Evolutionary conservation across 2,797 vertebrate species (phyloP), one percentile per base, ranked within the genome.

Genomic region (Cirrhinus molitorella): DNA sequence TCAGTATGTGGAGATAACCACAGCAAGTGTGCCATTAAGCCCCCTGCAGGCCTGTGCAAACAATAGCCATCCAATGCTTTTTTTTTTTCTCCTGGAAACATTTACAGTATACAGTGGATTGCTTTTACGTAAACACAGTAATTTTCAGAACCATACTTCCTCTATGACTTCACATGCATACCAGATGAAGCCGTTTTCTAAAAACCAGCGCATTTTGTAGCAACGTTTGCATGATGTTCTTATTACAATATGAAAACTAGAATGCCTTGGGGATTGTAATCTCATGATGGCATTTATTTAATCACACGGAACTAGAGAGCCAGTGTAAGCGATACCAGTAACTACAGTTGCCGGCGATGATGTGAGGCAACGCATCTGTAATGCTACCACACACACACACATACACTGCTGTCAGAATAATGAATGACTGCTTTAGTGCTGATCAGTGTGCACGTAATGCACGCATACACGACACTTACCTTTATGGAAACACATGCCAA

Each of bases 1-100:
- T 83, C 85, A 88, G 63, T 78, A 82, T 81, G 83, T 82, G 84
- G 45, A 74, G 55, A 81, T 80, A 45, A 81, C 65, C n/a, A 70
- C 31, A 72, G 81, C 71, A 83, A 34, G n/a, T 55, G 81, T 45
- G 47, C 47, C 61, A 71, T 83, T 77, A 70, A 70, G 37, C 66
- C 65, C 63, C 73, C 65, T 83, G 73, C 63, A 83, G 73, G 81
- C 53, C 37, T 57, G 63, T 67, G 65, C 81, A 71, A 47, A 78
- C 51, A 83, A 78, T 77, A 70, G 74, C 74, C 43, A 59, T 70
- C 1, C 51, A 9, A 23, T 47, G 81, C 23, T 61, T 55, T 68
- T 70, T 68, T 70, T 53, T 51, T 17, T 31, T 53, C 40, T 11
- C 21, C 0, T 21, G 17, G 9, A 76, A 43, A 75, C 6, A 28